Evolutionary conservation across 2,888 invertebrate species (phyloP), one percentile per base, ranked within the genome.

Genomic region (Drosophila nigricruria): DNA sequence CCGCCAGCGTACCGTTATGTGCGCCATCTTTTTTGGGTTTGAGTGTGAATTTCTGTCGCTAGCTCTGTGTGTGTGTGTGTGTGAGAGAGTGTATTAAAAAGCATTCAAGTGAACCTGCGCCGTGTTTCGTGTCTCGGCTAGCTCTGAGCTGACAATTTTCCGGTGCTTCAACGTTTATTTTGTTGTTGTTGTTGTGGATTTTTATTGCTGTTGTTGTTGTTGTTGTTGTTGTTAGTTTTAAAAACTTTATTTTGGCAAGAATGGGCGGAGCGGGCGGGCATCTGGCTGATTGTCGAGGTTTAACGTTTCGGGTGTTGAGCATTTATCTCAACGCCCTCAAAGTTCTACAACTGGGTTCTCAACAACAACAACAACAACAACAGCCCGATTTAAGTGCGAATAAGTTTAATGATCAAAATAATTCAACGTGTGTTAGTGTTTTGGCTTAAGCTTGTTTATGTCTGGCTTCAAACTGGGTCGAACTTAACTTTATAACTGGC

Each of bases 361-460:
- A 34, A 43, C 50, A 57, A 30, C 43, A 64, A 49, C 45, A 71
- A 66, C 50, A 67, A 60, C 63, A 49, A 18, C 30, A 49, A 18
- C 18, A 70, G 61, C 64, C 58, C 59, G 76, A 75, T 81, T 85
- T 67, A 80, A 82, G 85, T 89, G 81, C 78, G 52, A 69, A 80
- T 79, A 82, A 82, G 81, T 87, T 86, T 83, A 89, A 89, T 84
- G 80, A 88, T 86, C 80, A 67, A 74, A 81, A 77, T 84, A 88
- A 76, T 73, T 84, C 72, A 77, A 72, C 60, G 71, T 79, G 71
- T 70, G 69, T 74, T 67, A 65, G 66, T 62, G 59, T 65, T 65
- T 67, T 54, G 70, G 78, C 54, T 66, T 52, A 66, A 63, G 64
- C 74, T 45, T 69, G 66, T 72, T 87, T 78, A 74, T 72, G 78